Base-by-base conservation (phyloP, 2,113 vertebrate genomes). In the Gymnorhina tibicen region DNA sequence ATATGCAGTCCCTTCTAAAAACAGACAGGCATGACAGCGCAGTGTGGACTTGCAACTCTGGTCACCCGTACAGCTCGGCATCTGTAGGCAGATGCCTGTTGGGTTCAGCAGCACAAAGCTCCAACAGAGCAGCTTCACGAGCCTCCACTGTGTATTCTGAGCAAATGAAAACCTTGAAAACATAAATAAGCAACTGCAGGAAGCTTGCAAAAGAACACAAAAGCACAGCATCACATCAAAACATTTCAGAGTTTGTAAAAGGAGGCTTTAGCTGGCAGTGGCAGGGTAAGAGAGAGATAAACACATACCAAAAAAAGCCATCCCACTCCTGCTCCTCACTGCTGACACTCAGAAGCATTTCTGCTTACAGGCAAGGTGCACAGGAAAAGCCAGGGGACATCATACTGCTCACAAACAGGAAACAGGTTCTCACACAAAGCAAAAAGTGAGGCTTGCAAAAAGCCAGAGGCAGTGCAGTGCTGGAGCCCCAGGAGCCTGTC, bases 21-120 rank as follows among this genome's bases (percentile, higher is more conserved):
- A 16, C 35, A 84, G 39, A 21, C 23, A 52, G 26, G 9, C 37
- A 33, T 2, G 37, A 56, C 28, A 80, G 49, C 10, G 3, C 23
- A 33, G 44, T 1, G 37, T 15, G 41, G 19, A 47, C 64, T 44
- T 17, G 6, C 22, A 72, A 7, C 16, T 63, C 52, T 2, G 2
- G 47, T 60, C 69, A 87, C 9, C 14, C 12, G 14, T 3, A 9
- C 0, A 2, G 77, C 39, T 28, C 0, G 0, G 27, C 42, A 44
- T 26, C 63, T 49, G 8, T 11, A 89, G 63, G 23, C 42, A 67
- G 59, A 58, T 39, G 41, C 8, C 24, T 68, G 18, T 19, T 14
- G 41, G 20, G 17, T 52, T 87, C 52, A 59, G 41, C 58, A 73
- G 37, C 33, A 39, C 39, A 49, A 42, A 87, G 14, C 39, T 75